Conservation (phyloP, 2,888 invertebrate species). For the Tachina lurida region DNA sequence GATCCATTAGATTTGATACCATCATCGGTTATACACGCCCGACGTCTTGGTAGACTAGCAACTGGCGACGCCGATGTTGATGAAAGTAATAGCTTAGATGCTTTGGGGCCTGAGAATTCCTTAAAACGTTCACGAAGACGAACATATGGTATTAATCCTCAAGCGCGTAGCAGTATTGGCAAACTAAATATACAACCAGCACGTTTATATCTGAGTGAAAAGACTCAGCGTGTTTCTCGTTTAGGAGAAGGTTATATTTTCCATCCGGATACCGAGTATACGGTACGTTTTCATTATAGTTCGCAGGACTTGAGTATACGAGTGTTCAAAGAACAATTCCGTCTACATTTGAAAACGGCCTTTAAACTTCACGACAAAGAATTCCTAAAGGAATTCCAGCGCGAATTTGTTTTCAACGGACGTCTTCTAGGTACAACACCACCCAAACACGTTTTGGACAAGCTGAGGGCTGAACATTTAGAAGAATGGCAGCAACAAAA, state of each 20-base stretch:
- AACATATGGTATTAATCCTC: slow-evolving; percentile 28
- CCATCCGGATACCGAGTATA: slow-evolving; percentile 79
- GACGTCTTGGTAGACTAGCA: slow-evolving; percentile 71
- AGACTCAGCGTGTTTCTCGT: slow-evolving; percentile 66
- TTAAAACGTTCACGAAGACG: slow-evolving; percentile 60
- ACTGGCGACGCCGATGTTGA: slow-evolving; percentile 62
- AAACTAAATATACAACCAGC: slow-evolving; percentile 51
- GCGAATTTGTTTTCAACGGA: slow-evolving; percentile 80
- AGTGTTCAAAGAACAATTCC: slow-evolving; percentile 82
- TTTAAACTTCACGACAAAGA: slow-evolving; percentile 80
- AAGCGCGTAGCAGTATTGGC: slow-evolving; percentile 35
- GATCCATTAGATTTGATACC: slow-evolving; percentile 81
- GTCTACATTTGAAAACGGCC: slow-evolving; percentile 79
- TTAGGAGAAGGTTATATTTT: slow-evolving; percentile 79
- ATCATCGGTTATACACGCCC: slow-evolving; percentile 76
- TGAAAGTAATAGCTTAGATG: slow-evolving; percentile 73
- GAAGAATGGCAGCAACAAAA: slow-evolving; percentile 78
- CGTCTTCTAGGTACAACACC: slow-evolving; percentile 79
- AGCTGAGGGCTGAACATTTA: slow-evolving; percentile 76
- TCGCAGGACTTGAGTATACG: slow-evolving; percentile 81
- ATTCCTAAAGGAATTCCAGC: slow-evolving; percentile 81
- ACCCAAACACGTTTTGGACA: slow-evolving; percentile 77
- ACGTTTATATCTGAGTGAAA: slow-evolving; percentile 55
- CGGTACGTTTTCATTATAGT: slow-evolving; percentile 80
- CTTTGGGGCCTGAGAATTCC: slow-evolving; percentile 46